Base-by-base conservation (phyloP, 1,140 invertebrate species). In the Trissolcus basalis region DNA sequence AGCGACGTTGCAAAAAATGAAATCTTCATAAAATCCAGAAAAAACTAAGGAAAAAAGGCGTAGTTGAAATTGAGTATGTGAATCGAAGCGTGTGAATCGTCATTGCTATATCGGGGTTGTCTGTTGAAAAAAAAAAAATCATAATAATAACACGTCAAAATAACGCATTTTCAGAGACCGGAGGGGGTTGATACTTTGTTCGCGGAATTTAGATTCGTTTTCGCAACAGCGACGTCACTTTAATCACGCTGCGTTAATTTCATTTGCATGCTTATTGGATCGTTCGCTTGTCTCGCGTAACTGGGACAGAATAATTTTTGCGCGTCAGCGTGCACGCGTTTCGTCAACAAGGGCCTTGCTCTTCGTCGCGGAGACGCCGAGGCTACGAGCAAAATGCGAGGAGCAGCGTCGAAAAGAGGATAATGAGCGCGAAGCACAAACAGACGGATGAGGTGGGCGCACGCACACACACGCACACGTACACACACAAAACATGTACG, bases 251-350 rank as follows among this genome's bases (percentile, higher is more conserved):
- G 64, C 64, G 72, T 69, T 75, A 69, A 75, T 75, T 68, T 75
- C 64, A 75, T 75, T 75, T 75, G 72, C 72, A 75, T 75, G 72
- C 58, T 75, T 75, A 75, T 75, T 75, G 64, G 72, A 75, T 75
- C 64, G 64, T 76, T 65, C 60, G 55, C 64, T 64, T 67, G 61
- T 63, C 60, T 64, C 55, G 60, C 65, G 65, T 76, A 76, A 76
- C 73, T 76, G 73, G 67, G 61, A 71, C 67, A 67, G 74, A 71
- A 77, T 77, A 77, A 77, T 77, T 77, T 77, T 77, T 65, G 68
- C 67, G 60, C 65, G 65, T 76, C 64, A 63, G 55, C 54, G 60
- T 76, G 50, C 56, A 63, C 49, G 67, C 55, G 51, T 76, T 69
- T 76, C 58, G 73, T 70, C 69, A 64, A 72, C 59, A 60, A 59